Evolutionary conservation across 2,113 vertebrate genomes (phyloP).

Genomic region (Emydura subglobosa): DNA sequence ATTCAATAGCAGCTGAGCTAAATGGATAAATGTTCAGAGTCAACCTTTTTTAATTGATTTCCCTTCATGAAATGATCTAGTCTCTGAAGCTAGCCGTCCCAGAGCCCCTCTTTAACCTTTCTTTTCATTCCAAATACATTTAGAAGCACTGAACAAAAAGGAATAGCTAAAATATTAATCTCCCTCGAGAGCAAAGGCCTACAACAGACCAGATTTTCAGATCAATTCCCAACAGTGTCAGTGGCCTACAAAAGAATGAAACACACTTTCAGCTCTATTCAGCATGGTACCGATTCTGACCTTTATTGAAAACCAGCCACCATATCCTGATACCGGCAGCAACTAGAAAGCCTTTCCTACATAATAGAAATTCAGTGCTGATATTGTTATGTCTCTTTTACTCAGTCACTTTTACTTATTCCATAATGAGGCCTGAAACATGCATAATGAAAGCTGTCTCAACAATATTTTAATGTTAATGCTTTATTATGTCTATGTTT

Average conservation of each 20-base stretch:
- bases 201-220: slow-evolving; percentile 85
- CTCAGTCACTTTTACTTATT: slow-evolving; percentile 92
- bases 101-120: slow-evolving; percentile 90
- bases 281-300: slow-evolving; percentile 83
- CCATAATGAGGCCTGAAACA: slow-evolving; percentile 90
- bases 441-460: slow-evolving; percentile 96
- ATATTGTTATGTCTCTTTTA: slow-evolving; percentile 87
- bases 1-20: slow-evolving; percentile 99
- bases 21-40: slow-evolving; percentile 99
- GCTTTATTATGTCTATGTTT: slow-evolving; percentile 90
- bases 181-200: slow-evolving; percentile 86
- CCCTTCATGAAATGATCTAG: slow-evolving; percentile 97
- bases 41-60: slow-evolving; percentile 99
- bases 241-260: slow-evolving; percentile 85
- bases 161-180: slow-evolving; percentile 92
- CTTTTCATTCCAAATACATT: slow-evolving; percentile 90
- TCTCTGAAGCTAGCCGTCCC: slow-evolving; percentile 89
- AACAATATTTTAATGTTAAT: slow-evolving; percentile 96
- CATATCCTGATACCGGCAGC: slow-evolving; percentile 80
- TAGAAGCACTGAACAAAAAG: slow-evolving; percentile 85
- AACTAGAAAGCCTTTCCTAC: slow-evolving; percentile 78
- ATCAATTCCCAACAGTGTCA: slow-evolving; percentile 88
- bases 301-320: slow-evolving; percentile 86
- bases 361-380: slow-evolving; percentile 93
- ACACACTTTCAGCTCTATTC: slow-evolving; percentile 84